Percentiles rank a stretch among this genome's conserved stretches.
phyloP scores from a whole-genome alignment of 2,113 vertebrate genomes.

The Chionis minor region DNA sequence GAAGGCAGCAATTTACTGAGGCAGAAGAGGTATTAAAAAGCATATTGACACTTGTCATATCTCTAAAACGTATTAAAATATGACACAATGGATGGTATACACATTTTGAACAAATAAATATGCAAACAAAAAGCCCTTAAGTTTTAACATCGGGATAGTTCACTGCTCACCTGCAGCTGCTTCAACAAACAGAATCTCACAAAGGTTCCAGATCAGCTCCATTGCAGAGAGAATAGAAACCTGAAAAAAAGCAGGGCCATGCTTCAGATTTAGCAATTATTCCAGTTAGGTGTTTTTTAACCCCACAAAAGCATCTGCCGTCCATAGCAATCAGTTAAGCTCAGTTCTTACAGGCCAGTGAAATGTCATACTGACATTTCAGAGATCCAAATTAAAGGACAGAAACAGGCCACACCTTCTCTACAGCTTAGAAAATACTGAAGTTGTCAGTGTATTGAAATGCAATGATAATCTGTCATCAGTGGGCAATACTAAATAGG shows the following conservation, averaged over 20 bases:
- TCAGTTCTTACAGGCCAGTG: not conserved
- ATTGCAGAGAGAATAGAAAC: constrained; percentile 91
- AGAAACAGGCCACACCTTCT: not conserved
- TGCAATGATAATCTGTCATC: not conserved
- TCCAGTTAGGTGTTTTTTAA: not conserved
- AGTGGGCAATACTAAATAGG: not conserved
- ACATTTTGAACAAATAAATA: not conserved
- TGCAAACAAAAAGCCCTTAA: not conserved
- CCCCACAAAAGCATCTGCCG: not conserved
- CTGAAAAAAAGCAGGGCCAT: constrained; percentile 61
- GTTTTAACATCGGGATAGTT: not conserved
- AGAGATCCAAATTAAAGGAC: not conserved
- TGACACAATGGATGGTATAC: not conserved
- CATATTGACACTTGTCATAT: not conserved
- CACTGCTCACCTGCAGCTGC: constrained; percentile 83
- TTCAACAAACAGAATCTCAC: constrained; percentile 96
- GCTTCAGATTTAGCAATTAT: not conserved
- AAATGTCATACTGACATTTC: not conserved
- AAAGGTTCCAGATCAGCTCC: constrained; percentile 98
- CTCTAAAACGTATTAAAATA: not conserved
- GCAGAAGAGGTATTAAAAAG: not conserved
- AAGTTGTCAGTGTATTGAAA: not conserved
- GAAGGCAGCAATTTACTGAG: not conserved
- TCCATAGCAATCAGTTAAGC: not conserved
- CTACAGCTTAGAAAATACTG: not conserved